These are phyloP conservation scores for Setipinna tenuifilis DNA, from an alignment of 2,797 vertebrate genomes.

Conservation along the genomic window DNA sequence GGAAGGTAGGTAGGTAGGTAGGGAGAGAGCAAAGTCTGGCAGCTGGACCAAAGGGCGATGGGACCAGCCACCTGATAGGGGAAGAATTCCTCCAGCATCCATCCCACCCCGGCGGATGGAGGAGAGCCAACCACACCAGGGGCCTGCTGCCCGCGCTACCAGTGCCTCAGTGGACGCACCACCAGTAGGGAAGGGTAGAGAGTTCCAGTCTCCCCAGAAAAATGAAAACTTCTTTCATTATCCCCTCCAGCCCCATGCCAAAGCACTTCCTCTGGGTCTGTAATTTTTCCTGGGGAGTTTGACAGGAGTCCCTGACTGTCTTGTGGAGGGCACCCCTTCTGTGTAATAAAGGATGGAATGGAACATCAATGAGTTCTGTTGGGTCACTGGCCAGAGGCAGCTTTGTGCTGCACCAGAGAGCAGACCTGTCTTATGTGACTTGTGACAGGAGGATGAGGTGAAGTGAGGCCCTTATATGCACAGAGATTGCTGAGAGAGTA, in stretches of 20 bases:
- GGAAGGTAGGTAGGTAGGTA: too few species aligned
- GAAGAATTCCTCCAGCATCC: slow-evolving; percentile 71
- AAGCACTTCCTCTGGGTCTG: background rate
- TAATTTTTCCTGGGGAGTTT: background rate
- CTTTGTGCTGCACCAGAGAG: background rate
- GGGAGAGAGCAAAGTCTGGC: slow-evolving; percentile 37
- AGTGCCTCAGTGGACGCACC: background rate
- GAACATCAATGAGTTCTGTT: background rate
- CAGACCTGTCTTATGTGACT: background rate
- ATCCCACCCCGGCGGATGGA: slow-evolving; percentile 62
- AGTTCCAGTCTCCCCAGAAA: background rate
- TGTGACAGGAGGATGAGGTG: background rate
- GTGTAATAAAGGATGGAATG: background rate
- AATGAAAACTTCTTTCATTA: background rate
- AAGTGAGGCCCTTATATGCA: too few species aligned
- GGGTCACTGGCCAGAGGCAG: background rate
- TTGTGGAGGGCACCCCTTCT: background rate
- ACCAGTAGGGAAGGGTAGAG: background rate
- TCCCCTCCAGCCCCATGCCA: background rate
- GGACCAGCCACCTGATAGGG: slow-evolving; percentile 76
- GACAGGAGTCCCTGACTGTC: background rate
- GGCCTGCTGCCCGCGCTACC: background rate
- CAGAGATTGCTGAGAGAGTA: too few species aligned
- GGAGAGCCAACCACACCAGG: slow-evolving; percentile 63
- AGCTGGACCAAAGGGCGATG: slow-evolving; percentile 69